Percentiles rank a stretch among this genome's conserved stretches.
Evolutionary conservation across 35 echinoderm and acorn worm species (phyloP).

Genomic region (Lytechinus pictus): DNA sequence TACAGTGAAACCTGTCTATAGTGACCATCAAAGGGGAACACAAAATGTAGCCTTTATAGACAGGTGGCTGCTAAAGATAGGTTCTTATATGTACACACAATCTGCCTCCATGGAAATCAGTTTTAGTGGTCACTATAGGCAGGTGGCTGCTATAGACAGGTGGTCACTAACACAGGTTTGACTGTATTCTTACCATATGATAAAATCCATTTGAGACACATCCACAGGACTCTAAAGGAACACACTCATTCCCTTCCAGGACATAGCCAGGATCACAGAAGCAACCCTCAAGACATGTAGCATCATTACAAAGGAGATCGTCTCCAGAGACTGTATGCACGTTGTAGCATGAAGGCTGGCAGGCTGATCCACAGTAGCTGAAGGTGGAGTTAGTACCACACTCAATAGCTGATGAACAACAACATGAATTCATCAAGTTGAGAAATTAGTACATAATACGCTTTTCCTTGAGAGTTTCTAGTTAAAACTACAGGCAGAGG

Average conservation of each 20-base stretch:
- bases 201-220: slow-evolving; percentile 73
- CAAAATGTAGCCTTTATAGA: no score
- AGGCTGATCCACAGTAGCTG: slow-evolving; percentile 38
- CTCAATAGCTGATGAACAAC: slow-evolving; percentile 49
- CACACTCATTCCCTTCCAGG: slow-evolving; percentile 62
- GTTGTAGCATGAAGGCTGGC: slow-evolving; percentile 44
- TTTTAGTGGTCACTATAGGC: no score
- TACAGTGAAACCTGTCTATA: no score
- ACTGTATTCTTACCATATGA: slow-evolving; percentile 63
- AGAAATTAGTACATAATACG: no score
- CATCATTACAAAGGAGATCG: slow-evolving; percentile 17
- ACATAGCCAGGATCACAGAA: slow-evolving; percentile 69
- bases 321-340: background rate
- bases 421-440: background rate
- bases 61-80: no score
- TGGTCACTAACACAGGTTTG: background rate
- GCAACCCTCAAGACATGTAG: slow-evolving; percentile 60
- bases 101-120: no score
- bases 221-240: slow-evolving; percentile 57
- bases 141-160: no score
- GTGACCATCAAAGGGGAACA: no score
- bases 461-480: no score
- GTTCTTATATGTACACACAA: no score
- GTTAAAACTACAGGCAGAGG: no score
- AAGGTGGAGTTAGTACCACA: slow-evolving; percentile 59